Evolutionary conservation across 2,113 vertebrate species (phyloP), one percentile per base, ranked within the genome.

Genomic region (Cromileptes altivelis): DNA sequence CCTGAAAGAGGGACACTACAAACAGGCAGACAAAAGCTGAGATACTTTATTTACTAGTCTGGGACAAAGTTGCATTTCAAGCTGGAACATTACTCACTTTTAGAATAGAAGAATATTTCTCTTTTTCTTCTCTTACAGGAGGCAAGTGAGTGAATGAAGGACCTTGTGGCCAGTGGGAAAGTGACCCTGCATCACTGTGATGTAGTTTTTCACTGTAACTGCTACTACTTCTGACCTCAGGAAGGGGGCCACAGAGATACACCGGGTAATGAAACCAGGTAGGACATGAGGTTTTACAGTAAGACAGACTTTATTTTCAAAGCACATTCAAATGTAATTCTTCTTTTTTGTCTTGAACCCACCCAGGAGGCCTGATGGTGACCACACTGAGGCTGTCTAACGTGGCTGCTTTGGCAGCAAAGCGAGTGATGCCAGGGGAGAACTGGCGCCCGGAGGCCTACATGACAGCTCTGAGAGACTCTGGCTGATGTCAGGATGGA

Each of bases 121-220:
- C 37, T 40, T 61, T 76, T 61, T 73, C 2, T 45, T 30, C 5
- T 70, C 33, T 78, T 25, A 62, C 45, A 90, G 78, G 85, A 91
- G 86, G 93, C 94, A 72, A 91, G 80, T 27, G 47, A 93, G 50
- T 70, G 13, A 55, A 23, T 95, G 75, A 84, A 85, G 81, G 85
- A 89, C 2, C 74, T 93, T 30, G 62, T 95, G 6, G 75, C 80
- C 17, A 75, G 62, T 67, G 89, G 93, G 3, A 95, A 94, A 85
- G 85, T 94, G 62, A 91, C 58, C 0, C 74, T 95, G n/a, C 65
- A 94, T 60, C 88, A 50, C 21, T 89, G 91, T 89, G 92, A 92
- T 30, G 78, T 96, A 42, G 94, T 95, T 3, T 96, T 93, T 75
- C 95, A 96, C 78, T 95, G 94, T 82, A 96, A 96, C 89, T 95